Evolutionary conservation across 2,797 vertebrate genomes (phyloP).

Genomic region (Oreonectes daqikongensis): DNA sequence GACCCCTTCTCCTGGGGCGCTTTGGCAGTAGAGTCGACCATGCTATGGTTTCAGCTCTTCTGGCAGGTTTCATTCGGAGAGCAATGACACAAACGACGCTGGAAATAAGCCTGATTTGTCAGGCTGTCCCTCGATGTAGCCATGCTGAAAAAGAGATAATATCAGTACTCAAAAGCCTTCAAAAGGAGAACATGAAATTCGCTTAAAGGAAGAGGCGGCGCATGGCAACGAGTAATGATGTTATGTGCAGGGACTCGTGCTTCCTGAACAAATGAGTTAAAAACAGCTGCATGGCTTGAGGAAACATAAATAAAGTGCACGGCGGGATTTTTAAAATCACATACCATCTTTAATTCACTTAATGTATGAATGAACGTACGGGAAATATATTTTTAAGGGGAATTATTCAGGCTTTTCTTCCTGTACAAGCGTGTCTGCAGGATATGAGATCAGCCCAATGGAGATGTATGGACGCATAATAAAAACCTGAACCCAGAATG

Average conservation of each 20-base stretch:
- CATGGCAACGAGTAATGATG: neutral
- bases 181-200: slow-evolving; percentile 5
- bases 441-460: slow-evolving; percentile 20
- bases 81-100: slow-evolving; percentile 78
- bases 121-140: slow-evolving; percentile 82
- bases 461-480: slow-evolving; percentile 31
- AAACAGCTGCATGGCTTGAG: neutral
- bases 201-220: neutral
- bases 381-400: too few relatives aligned
- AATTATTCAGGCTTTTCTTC: neutral
- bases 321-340: neutral
- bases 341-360: too few relatives aligned
- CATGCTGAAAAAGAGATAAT: slow-evolving; percentile 70
- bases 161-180: slow-evolving; percentile 12
- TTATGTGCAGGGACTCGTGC: too few relatives aligned
- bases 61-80: slow-evolving; percentile 69
- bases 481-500: slow-evolving; percentile 18
- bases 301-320: neutral
- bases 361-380: neutral
- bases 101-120: slow-evolving; percentile 83
- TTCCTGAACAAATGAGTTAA: too few relatives aligned
- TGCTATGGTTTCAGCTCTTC: slow-evolving; percentile 14
- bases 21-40: slow-evolving; percentile 16
- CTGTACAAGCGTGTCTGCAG: slow-evolving; percentile 16
- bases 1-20: slow-evolving; percentile 31